These are phyloP conservation scores for Fringilla coelebs DNA, from an alignment of 2,797 vertebrate genomes.

Conservation along the genomic window DNA sequence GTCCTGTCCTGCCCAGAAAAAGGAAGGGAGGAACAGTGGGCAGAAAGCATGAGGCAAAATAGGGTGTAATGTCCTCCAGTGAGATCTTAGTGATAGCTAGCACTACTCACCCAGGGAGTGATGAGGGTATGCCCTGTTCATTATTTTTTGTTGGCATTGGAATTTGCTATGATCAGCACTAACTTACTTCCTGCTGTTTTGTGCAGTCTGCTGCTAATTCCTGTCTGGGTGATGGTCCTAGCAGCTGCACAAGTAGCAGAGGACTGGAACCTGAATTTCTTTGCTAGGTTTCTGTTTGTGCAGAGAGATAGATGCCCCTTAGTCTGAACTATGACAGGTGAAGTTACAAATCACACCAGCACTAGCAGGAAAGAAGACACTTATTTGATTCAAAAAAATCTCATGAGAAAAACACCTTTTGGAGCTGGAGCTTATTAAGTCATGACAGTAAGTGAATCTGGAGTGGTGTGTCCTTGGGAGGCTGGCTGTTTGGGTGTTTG, in stretches of 20 bases:
- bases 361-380: not conserved
- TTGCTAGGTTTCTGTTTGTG: not conserved
- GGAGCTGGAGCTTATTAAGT: not conserved
- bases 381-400: conserved; percentile 8
- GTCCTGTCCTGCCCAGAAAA: not conserved
- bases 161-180: not conserved
- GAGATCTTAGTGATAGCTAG: not conserved
- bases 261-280: not conserved
- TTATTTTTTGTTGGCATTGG: not conserved
- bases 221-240: not conserved
- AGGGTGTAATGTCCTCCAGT: not conserved
- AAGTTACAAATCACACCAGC: not conserved
- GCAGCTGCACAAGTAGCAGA: not conserved
- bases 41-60: not conserved
- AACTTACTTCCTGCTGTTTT: not conserved
- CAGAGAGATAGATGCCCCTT: not conserved
- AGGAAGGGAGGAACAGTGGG: not conserved
- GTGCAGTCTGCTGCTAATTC: not conserved
- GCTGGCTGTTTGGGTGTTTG: not conserved
- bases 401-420: not conserved
- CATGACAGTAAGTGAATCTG: not conserved
- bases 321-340: not conserved
- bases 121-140: not conserved
- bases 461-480: not conserved
- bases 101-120: not conserved